These are phyloP conservation scores for Montifringilla adamsi DNA, from an alignment of 2,113 vertebrate genomes.

Conservation along the genomic window DNA sequence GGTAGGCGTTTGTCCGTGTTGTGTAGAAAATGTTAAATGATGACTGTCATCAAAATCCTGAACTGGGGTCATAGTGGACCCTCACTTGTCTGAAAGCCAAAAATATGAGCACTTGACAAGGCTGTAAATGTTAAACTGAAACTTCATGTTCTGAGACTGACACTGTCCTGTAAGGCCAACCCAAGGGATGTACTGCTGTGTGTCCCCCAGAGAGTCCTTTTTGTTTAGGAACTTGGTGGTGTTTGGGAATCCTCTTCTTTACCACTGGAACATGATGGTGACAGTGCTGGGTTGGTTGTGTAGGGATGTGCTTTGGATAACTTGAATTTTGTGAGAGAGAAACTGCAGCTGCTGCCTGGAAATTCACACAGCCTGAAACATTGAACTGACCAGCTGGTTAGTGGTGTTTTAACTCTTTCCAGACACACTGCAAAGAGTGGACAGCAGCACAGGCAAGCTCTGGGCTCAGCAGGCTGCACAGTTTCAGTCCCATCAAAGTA, in stretches of 20 bases:
- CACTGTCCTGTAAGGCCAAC: neutral
- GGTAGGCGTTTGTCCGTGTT: constrained; percentile 24
- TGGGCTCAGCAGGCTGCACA: neutral
- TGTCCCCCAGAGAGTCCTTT: neutral
- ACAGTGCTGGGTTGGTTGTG: neutral
- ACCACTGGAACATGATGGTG: fast-evolving
- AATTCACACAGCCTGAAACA: neutral
- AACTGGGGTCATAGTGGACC: neutral
- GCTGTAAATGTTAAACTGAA: neutral
- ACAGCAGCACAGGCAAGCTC: neutral
- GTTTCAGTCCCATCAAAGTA: neutral
- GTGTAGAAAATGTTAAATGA: neutral
- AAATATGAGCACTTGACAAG: neutral
- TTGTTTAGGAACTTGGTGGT: fast-evolving
- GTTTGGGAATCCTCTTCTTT: neutral
- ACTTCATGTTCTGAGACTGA: neutral
- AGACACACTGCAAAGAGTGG: neutral
- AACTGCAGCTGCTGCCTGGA: neutral
- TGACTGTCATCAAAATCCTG: neutral
- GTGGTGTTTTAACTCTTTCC: neutral
- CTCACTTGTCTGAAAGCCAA: neutral
- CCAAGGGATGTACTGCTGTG: neutral
- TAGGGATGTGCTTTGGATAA: neutral
- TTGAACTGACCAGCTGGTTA: neutral
- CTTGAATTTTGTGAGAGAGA: neutral